Base-by-base conservation (phyloP, 2,113 vertebrate species). In the Clupea harengus region DNA sequence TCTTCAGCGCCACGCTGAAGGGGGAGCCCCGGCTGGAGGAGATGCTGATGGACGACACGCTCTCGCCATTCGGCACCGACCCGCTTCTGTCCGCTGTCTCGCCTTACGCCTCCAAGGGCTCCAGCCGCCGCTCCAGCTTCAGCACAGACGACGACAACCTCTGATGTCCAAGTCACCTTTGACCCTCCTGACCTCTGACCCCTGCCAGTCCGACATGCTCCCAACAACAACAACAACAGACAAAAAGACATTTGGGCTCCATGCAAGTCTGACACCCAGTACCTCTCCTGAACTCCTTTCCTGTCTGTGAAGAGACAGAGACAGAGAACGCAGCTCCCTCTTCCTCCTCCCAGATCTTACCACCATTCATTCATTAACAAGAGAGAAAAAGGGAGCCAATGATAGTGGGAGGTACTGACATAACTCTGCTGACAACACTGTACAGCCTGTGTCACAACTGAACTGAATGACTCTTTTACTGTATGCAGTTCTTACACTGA, bases 81-180 rank as follows among this genome's bases (percentile, higher is more conserved):
- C 98, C 98, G 2, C 95, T 99, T 57, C 94, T 99, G 17, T 99
- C 97, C 1, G 95, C 97, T 1, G 87, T 95, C 0, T 99, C 98
- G 0, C 98, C 98, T 1, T 95, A 91, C 0, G 93, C 94, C 28
- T 99, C 98, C 1, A 99, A 99, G 91, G 97, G 95, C 87, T 98
- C 97, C 95, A 99, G 98, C 91, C 95, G 96, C 84, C 95, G 96
- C 93, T 98, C 97, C 92, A 99, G 98, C 92, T 97, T 97, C 89
- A 99, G 98, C 91, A 97, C 97, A 11, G 96, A 95, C 11, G 97
- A 97, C 72, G 96, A 98, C 46, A 96, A 98, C 28, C 93, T 97
- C 91, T 98, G 95, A 96, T 92, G 85, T 84, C 64, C 83, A 28
- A 15, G 32, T 75, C 57, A 46, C 83, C 6, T 20, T 60, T 45